Conservation (phyloP, 2,888 invertebrate species). For the Dryococelus australis region DNA sequence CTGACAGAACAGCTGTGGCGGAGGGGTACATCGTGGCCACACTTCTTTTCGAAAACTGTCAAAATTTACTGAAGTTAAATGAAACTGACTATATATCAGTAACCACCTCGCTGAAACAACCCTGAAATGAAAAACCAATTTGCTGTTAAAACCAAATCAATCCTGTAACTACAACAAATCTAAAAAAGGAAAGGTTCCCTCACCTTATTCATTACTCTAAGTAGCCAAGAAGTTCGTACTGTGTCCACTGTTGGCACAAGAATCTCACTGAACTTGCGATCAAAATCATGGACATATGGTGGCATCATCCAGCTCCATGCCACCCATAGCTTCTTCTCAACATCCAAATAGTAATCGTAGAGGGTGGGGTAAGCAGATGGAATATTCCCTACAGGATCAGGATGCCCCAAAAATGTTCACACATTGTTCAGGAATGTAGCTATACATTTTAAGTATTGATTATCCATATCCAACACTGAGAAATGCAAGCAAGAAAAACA, state of each 20-base stretch:
- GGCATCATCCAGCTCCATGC: constrained; percentile 87
- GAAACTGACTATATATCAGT: too few relatives aligned
- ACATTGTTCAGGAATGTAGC: too few relatives aligned
- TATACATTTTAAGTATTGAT: too few relatives aligned
- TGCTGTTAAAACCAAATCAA: not conserved
- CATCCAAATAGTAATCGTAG: constrained; percentile 84
- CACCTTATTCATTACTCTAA: constrained; percentile 79
- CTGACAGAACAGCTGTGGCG: too few relatives aligned
- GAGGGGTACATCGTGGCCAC: too few relatives aligned
- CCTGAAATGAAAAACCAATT: too few relatives aligned
- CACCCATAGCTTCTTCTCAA: constrained; percentile 73
- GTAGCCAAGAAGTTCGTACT: constrained; percentile 77
- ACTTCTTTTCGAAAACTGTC: too few relatives aligned
- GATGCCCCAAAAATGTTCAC: too few relatives aligned
- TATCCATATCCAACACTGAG: too few relatives aligned
- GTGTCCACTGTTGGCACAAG: constrained; percentile 92
- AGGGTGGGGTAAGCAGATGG: constrained; percentile 75
- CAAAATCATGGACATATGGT: constrained; percentile 74
- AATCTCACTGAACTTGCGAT: constrained; percentile 79
- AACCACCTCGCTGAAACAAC: too few relatives aligned
- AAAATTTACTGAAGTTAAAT: too few relatives aligned
- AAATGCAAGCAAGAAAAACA: too few relatives aligned
- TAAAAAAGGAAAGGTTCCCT: constrained; percentile 47
- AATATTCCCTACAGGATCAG: constrained; percentile 66
- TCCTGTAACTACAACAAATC: not conserved